phyloP scores from a whole-genome alignment of 1,140 invertebrate genomes.

The Trichogramma pretiosum region DNA sequence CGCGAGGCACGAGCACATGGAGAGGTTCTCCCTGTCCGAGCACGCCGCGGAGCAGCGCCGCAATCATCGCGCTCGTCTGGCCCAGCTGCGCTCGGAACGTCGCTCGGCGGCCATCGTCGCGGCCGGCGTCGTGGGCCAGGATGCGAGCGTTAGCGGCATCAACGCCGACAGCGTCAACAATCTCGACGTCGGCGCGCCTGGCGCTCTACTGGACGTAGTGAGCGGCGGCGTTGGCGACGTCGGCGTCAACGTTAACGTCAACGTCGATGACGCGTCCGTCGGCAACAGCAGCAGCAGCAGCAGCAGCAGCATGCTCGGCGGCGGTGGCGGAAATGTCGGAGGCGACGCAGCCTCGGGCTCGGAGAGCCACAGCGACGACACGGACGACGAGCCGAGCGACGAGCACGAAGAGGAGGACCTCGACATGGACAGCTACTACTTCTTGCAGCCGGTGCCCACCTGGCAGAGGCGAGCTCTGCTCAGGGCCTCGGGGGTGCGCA shows the following conservation, averaged over 20 bases:
- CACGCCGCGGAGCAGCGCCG: constrained; percentile 80
- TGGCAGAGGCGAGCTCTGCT: constrained; percentile 79
- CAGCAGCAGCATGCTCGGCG: no score
- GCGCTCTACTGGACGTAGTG: no score
- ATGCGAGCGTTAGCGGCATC: no score
- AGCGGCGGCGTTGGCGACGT: no score
- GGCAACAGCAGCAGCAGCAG: no score
- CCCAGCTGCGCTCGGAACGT: constrained; percentile 61
- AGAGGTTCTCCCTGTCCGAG: constrained; percentile 69
- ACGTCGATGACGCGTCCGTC: no score
- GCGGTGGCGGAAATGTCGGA: no score
- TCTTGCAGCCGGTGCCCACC: constrained; percentile 86
- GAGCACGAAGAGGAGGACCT: constrained; percentile 74
- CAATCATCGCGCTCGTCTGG: constrained; percentile 72
- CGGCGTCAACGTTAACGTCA: no score
- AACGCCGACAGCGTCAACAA: no score
- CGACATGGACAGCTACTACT: constrained; percentile 88
- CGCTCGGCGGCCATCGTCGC: constrained; percentile 35
- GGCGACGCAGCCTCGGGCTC: constrained; percentile 40
- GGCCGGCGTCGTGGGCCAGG: no score
- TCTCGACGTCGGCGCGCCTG: no score
- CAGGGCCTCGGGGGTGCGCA: constrained; percentile 79
- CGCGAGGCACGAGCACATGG: constrained; percentile 67
- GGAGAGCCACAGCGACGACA: constrained; percentile 53
- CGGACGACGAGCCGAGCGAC: constrained; percentile 74